phyloP scores from a whole-genome alignment of 92 coral and sea anemone species.

The Umimayanthus chanpuru region DNA sequence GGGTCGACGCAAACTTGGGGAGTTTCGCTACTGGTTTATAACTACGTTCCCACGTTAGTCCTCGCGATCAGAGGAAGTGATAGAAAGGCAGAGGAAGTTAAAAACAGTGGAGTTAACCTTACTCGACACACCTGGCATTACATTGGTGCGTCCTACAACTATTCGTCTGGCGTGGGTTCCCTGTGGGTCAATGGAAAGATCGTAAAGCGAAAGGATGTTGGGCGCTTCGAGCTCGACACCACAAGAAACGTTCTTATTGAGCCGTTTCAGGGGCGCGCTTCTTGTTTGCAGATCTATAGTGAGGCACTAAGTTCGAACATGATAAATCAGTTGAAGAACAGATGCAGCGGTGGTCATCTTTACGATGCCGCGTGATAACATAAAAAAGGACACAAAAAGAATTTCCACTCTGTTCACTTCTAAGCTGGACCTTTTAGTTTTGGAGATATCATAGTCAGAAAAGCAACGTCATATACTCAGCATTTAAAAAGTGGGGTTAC shows the following conservation, averaged over 20 bases:
- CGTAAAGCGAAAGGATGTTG: not conserved
- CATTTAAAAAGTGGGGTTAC: too few relatives aligned
- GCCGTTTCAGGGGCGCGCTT: conserved; percentile 40
- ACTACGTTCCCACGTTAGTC: not conserved
- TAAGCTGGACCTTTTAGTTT: too few relatives aligned
- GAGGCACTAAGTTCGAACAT: conserved; percentile 18
- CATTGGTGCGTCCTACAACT: conserved; percentile 47
- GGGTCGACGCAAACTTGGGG: not conserved
- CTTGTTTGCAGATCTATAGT: conserved; percentile 49
- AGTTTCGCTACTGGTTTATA: not conserved
- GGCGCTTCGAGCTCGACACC: not conserved
- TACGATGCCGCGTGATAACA: not conserved
- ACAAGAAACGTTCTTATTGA: conserved; percentile 5
- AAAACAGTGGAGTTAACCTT: not conserved
- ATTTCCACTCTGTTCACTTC: too few relatives aligned
- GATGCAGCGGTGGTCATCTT: not conserved
- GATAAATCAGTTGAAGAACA: conserved; percentile 26
- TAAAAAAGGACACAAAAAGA: too few relatives aligned
- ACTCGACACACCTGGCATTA: conserved; percentile 40
- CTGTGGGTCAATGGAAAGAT: conserved; percentile 41
- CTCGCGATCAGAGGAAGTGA: not conserved
- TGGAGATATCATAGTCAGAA: too few relatives aligned
- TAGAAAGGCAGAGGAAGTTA: not conserved
- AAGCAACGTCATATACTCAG: too few relatives aligned
- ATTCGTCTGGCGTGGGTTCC: conserved; percentile 38